Evolutionary conservation across 2,113 vertebrate species (phyloP).

Genomic region (Chaetura pelagica): DNA sequence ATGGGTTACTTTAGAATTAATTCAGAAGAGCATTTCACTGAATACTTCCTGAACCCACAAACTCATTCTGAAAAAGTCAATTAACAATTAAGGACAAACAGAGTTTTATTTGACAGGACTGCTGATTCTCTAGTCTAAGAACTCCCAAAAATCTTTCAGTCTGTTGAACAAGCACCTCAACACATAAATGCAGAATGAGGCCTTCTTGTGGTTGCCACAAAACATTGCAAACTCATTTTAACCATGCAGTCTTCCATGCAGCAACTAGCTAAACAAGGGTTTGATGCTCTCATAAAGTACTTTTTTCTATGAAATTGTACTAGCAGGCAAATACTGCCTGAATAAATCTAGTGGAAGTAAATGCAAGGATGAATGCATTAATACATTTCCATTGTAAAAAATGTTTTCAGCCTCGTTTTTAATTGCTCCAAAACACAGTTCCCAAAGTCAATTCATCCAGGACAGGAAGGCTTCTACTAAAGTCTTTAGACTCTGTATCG

Average conservation of each 20-base stretch:
- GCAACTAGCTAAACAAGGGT: not conserved
- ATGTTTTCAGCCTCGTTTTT: not conserved
- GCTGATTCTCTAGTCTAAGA: not conserved
- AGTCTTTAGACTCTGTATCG: not conserved
- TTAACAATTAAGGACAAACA: not conserved
- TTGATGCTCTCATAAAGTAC: not conserved
- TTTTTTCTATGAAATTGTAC: not conserved
- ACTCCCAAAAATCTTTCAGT: not conserved
- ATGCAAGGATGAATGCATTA: not conserved
- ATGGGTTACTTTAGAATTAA: not conserved
- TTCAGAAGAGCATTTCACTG: not conserved
- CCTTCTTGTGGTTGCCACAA: not conserved
- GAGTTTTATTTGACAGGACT: not conserved
- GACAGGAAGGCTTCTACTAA: not conserved
- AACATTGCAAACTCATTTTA: not conserved
- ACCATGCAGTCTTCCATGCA: not conserved
- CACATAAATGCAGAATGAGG: not conserved
- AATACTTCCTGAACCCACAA: not conserved
- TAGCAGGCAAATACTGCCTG: not conserved
- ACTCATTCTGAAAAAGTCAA: not conserved
- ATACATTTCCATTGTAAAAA: not conserved
- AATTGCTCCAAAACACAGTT: not conserved
- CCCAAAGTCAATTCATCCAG: not conserved
- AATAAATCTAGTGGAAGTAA: not conserved
- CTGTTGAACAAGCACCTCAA: not conserved